A percentile compares a stretch with the other conserved stretches of the same genome.
Conservation (phyloP, 2,113 vertebrate genomes). For the Dicrurus megarhynchus region DNA sequence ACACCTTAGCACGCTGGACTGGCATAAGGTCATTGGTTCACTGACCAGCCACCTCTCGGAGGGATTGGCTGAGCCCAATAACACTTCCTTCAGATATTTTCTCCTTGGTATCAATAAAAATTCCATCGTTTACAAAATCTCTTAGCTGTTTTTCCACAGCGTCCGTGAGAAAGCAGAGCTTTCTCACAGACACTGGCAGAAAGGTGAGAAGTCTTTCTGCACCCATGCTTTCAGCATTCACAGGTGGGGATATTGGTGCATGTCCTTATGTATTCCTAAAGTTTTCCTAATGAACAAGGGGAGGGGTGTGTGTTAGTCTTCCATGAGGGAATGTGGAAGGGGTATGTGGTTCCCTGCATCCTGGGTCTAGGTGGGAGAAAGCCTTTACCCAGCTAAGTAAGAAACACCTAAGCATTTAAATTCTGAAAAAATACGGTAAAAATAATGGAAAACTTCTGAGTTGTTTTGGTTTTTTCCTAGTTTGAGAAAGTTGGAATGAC, state of each 20-base stretch:
- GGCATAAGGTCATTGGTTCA: too few relatives aligned
- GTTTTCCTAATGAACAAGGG: neutral
- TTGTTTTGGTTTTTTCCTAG: neutral
- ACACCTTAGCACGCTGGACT: too few relatives aligned
- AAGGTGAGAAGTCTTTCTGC: too few relatives aligned
- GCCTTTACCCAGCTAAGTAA: neutral
- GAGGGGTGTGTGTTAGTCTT: neutral
- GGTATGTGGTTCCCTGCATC: rapidly evolving
- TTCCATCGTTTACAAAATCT: too few relatives aligned
- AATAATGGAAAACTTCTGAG: neutral
- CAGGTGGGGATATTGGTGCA: neutral
- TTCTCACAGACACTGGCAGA: too few relatives aligned
- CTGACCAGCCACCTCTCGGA: too few relatives aligned
- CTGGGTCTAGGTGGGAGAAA: neutral
- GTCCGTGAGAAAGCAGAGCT: too few relatives aligned
- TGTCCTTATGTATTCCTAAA: neutral
- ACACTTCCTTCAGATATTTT: too few relatives aligned
- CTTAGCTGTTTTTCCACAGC: too few relatives aligned
- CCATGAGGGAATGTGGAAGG: neutral
- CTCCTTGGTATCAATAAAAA: too few relatives aligned
- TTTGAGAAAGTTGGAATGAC: neutral
- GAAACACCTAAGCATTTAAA: neutral
- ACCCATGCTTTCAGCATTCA: too few relatives aligned
- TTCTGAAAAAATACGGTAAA: neutral
- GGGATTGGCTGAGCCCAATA: too few relatives aligned